A percentile compares a stretch with the other conserved stretches of the same genome.
Evolutionary conservation across 2,797 vertebrate genomes (phyloP).

Genomic region (Allochrocebus solatus): DNA sequence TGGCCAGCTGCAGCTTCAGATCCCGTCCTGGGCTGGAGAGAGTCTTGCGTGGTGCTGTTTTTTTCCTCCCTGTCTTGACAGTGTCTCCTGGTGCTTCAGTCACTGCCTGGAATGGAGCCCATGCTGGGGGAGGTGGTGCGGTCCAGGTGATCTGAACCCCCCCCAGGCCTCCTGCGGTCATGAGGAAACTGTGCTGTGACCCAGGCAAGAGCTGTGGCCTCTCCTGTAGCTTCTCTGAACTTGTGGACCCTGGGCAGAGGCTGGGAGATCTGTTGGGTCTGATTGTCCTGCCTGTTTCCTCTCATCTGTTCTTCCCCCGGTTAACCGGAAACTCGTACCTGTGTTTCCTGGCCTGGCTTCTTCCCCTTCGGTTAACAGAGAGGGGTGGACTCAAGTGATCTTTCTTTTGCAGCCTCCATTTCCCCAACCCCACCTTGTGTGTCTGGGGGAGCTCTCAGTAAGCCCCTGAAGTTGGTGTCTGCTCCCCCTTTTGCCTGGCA

Average conservation of each 20-base stretch:
- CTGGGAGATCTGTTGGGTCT: not conserved
- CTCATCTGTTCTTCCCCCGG: not conserved
- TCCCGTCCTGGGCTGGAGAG: not conserved
- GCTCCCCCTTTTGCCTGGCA: not conserved
- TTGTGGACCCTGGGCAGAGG: not conserved
- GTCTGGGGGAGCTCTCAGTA: not conserved
- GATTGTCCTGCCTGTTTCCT: constrained; percentile 6
- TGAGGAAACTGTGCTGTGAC: not conserved
- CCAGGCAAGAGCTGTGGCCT: not conserved
- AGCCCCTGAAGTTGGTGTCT: not conserved
- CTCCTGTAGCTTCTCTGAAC: not conserved
- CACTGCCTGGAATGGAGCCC: not conserved
- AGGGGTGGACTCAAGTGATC: not conserved
- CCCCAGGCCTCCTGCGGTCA: not conserved
- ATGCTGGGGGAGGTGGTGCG: not conserved
- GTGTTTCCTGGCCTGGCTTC: not conserved
- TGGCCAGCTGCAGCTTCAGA: not conserved
- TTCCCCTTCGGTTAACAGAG: not conserved
- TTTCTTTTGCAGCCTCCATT: not conserved
- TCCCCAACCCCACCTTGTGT: not conserved
- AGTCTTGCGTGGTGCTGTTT: not conserved
- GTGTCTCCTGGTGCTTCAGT: not conserved
- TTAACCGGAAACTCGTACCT: not conserved
- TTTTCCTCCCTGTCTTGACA: not conserved
- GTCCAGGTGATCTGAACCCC: not conserved